Conservation (phyloP, 2,113 vertebrate species). For the Platysteira castanea region DNA sequence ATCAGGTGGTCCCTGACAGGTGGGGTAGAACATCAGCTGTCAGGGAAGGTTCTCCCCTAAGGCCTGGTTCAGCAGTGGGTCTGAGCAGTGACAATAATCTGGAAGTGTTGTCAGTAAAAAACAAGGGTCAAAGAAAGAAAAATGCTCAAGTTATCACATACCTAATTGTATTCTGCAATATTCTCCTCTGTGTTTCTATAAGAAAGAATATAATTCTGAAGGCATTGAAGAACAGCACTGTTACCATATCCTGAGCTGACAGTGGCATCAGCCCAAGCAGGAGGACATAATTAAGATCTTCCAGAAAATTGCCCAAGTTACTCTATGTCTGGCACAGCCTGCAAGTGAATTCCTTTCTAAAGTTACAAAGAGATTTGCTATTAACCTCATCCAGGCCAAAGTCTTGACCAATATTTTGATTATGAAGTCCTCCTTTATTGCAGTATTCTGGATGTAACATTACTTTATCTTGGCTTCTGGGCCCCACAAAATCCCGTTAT, state of each 20-base stretch:
- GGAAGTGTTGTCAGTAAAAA: background rate
- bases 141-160: background rate
- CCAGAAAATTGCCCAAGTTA: background rate
- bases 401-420: slow-evolving; percentile 1
- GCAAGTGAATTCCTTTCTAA: background rate
- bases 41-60: background rate
- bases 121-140: background rate
- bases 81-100: background rate
- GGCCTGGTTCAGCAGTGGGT: background rate
- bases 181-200: background rate
- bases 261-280: background rate
- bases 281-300: background rate
- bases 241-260: background rate
- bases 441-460: background rate
- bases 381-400: background rate
- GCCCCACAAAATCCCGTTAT: slow-evolving; percentile 44
- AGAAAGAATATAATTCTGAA: background rate
- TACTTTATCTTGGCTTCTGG: slow-evolving; percentile 38
- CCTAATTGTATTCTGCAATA: background rate
- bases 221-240: background rate
- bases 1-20: background rate
- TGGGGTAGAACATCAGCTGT: background rate
- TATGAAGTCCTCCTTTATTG: slow-evolving; percentile 13
- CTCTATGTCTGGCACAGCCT: background rate
- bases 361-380: background rate